Evolutionary conservation across 2,113 vertebrate genomes (phyloP).

Genomic region (Cheilinus undulatus): DNA sequence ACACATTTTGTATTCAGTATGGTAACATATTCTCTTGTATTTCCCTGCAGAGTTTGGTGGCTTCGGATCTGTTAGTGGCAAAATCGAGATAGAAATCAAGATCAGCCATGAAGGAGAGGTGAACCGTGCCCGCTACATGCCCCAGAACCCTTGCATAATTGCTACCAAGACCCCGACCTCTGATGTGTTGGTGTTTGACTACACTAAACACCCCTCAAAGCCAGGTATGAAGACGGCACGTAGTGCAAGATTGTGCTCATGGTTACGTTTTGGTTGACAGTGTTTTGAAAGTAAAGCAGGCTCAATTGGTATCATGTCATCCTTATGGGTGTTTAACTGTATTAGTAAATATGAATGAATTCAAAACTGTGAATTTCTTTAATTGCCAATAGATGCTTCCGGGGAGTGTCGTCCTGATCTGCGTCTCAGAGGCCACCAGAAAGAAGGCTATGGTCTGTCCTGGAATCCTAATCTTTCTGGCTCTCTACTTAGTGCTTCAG

Average conservation of each 20-base stretch:
- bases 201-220: conserved; percentile 98
- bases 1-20: background rate
- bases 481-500: conserved; percentile 95
- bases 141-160: conserved; percentile 98
- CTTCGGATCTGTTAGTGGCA: conserved; percentile 98
- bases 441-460: conserved; percentile 97
- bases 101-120: conserved; percentile 99
- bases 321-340: too few species aligned
- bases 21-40: background rate
- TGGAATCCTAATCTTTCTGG: conserved; percentile 99
- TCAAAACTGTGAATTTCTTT: too few species aligned
- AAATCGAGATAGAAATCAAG: conserved; percentile 99
- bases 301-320: background rate
- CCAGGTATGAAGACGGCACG: conserved; percentile 91
- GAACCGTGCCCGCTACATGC: conserved; percentile 98
- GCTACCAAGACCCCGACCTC: conserved; percentile 98
- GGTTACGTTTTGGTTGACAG: conserved; percentile 23
- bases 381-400: conserved; percentile 87
- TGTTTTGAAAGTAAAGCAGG: background rate
- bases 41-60: conserved; percentile 92
- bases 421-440: conserved; percentile 96
- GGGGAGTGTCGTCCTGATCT: conserved; percentile 98
- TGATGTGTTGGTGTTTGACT: conserved; percentile 98
- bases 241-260: background rate
- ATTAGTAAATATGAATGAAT: too few species aligned